phyloP scores from a whole-genome alignment of 2,888 invertebrate species.

The Exocentrus adspersus region DNA sequence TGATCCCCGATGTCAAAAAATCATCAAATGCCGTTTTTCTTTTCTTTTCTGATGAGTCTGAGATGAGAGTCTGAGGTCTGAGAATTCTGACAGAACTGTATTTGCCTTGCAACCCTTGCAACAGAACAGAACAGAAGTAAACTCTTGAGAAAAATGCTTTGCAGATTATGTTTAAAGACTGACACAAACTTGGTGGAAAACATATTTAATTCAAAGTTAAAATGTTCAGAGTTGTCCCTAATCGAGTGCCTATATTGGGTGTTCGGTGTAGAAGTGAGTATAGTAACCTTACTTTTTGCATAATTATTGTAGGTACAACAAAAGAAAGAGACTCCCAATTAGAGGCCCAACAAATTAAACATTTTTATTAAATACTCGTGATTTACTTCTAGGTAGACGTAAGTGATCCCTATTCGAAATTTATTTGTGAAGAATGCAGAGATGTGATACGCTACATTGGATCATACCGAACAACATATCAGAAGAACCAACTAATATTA shows the following conservation, averaged over 20 bases:
- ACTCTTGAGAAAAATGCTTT: background rate
- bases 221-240: conserved; percentile 3
- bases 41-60: too few species aligned
- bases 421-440: background rate
- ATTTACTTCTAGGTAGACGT: conserved; percentile 9
- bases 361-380: too few species aligned
- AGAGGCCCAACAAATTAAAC: too few species aligned
- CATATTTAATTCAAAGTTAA: conserved; percentile 3
- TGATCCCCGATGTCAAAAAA: too few species aligned
- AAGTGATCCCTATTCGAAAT: conserved; percentile 9
- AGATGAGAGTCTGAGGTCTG: too few species aligned
- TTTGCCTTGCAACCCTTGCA: too few species aligned
- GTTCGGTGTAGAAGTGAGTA: conserved; percentile 12
- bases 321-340: too few species aligned
- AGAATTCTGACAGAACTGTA: too few species aligned
- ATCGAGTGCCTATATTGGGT: conserved; percentile 7
- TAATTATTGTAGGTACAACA: background rate
- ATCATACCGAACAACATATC: background rate
- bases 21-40: too few species aligned
- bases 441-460: background rate
- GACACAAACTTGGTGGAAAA: background rate
- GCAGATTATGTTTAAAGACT: conserved; percentile 18
- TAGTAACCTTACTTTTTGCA: background rate
- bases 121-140: too few species aligned
- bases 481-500: conserved; percentile 3